These are phyloP conservation scores for Phoxinus dragarum DNA, from an alignment of 2,797 vertebrate genomes.

Conservation along the genomic window DNA sequence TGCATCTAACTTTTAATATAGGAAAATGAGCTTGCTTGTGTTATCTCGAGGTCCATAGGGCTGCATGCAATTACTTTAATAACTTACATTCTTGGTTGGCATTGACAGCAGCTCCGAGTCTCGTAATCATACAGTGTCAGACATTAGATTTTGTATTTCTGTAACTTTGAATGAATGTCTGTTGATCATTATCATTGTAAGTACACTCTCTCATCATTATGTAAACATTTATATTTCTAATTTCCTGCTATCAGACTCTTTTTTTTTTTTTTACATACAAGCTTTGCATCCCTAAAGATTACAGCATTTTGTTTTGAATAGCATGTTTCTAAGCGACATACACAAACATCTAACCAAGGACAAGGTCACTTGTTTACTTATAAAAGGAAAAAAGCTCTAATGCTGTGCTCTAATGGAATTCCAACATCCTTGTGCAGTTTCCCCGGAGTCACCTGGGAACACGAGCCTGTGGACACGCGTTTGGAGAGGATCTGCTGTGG, in stretches of 20 bases:
- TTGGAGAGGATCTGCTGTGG: conserved; percentile 29
- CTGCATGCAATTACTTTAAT: conserved; percentile 24
- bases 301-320: conserved; percentile 21
- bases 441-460: conserved; percentile 45
- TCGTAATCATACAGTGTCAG: neutral
- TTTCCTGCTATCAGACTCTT: neutral
- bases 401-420: conserved; percentile 36
- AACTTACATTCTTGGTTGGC: neutral
- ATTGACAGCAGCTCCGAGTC: neutral
- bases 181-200: conserved; percentile 40
- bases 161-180: neutral
- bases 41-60: neutral
- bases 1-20: neutral
- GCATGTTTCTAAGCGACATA: conserved; percentile 22
- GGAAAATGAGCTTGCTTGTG: neutral
- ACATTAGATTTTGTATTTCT: neutral
- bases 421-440: conserved; percentile 22
- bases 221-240: conserved; percentile 34
- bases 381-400: conserved; percentile 17
- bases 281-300: conserved; percentile 9
- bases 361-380: conserved; percentile 41
- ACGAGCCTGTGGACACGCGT: conserved; percentile 18
- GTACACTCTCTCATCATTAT: conserved; percentile 1
- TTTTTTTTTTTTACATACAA: conserved; percentile 6
- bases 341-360: conserved; percentile 31